Conservation (phyloP, 2,797 vertebrate genomes). For the Staurois parvus region DNA sequence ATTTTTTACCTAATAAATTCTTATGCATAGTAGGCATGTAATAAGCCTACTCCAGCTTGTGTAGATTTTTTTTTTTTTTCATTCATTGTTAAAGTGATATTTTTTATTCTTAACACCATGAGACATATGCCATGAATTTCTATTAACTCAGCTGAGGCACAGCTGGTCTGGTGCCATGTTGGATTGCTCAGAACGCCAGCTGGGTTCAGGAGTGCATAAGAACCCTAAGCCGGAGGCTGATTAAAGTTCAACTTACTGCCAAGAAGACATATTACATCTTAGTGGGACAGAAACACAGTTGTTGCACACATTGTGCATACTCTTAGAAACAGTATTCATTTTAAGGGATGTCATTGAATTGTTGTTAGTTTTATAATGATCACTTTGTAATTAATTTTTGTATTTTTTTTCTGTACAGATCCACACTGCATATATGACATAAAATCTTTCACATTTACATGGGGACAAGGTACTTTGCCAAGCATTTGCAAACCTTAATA, state of each 20-base stretch:
- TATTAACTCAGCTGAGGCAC: conserved; percentile 54
- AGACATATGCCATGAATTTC: conserved; percentile 41
- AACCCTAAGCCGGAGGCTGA: conserved; percentile 47
- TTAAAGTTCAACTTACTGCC: conserved; percentile 59
- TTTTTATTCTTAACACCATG: conserved; percentile 64
- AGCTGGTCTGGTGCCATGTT: conserved; percentile 45
- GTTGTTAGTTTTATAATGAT: neutral
- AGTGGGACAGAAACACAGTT: conserved; percentile 63
- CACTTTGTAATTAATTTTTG: neutral
- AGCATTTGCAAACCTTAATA: neutral
- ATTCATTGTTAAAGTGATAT: conserved; percentile 60
- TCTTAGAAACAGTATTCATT: conserved; percentile 28
- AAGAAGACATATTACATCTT: conserved; percentile 63
- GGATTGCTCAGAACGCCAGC: conserved; percentile 26
- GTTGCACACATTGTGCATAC: conserved; percentile 37
- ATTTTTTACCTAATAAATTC: neutral
- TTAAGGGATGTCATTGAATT: conserved; percentile 24
- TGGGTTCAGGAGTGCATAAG: conserved; percentile 57
- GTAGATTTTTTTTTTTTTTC: conserved; percentile 46
- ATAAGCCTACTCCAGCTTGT: neutral
- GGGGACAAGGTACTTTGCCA: no score
- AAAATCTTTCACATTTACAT: neutral
- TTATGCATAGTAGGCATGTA: neutral
- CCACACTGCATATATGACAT: neutral
- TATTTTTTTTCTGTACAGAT: neutral